Base-by-base conservation (phyloP, 2,888 invertebrate species). In the Nomada ruficornis region DNA sequence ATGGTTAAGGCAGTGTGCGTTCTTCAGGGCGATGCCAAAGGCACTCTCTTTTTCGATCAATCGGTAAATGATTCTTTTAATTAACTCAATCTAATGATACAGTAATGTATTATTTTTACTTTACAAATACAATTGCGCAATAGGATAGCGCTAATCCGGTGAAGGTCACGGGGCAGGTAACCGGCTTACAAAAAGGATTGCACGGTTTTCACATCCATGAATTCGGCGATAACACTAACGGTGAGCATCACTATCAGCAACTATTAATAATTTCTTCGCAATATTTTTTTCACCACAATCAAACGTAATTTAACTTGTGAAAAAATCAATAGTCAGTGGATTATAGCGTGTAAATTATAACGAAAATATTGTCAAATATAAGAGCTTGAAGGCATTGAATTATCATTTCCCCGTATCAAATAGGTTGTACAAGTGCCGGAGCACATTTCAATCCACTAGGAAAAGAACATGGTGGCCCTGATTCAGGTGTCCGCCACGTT, bases 141-240 rank as follows among this genome's bases (percentile, higher is more conserved):
- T n/a, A 96, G 96, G 94, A 94, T 89, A 95, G 94, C 0, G 95
- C 95, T n/a, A 94, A 95, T n/a, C 95, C 96, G 1, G 97, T 97
- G 1, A 95, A 95, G 77, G 95, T 99, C n/a, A 96, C 96, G 50
- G 99, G 99, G 10, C 96, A 97, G 94, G 95, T 99, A 13, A 94
- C 94, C 47, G 98, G 98, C 1, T 95, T 99, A 50, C 93, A 95
- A 23, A 95, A 96, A 93, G 99, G 99, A 81, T 93, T 94, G 2
- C 95, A 98, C 92, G 98, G 98, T 29, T 98, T 99, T 95, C 99
- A 99, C 93, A 96, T 99, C 81, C 99, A 99, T 93, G 98, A 99
- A 94, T 99, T 98, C 92, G 99, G 99, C 0, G 99, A 99, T 94
- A 98, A 97, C 92, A 98, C 98, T 44, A 98, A 99, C 93, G 98